Conservation (phyloP, 2,113 vertebrate species). For the Nasalis larvatus region DNA sequence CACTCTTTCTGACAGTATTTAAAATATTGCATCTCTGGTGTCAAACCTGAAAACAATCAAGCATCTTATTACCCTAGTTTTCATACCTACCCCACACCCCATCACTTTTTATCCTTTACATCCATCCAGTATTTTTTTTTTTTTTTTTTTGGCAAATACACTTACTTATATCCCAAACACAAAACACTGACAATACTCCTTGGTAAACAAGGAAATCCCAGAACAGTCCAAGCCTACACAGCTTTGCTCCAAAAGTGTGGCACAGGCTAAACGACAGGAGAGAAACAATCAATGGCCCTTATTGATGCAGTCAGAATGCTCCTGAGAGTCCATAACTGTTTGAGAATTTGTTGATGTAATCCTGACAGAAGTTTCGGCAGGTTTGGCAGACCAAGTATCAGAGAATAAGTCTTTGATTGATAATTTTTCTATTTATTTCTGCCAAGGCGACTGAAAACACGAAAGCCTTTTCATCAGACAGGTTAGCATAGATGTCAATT, state of each 20-base stretch:
- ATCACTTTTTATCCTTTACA: conserved; percentile 69
- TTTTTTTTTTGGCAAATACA: conserved; percentile 72
- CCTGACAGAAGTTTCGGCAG: conserved; percentile 78
- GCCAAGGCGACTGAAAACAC: conserved; percentile 99
- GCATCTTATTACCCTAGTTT: conserved; percentile 27
- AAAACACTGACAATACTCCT: conserved; percentile 76
- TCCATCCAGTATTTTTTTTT: conserved; percentile 64
- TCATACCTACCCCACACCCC: background rate
- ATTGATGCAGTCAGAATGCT: conserved; percentile 72
- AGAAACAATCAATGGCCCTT: conserved; percentile 52
- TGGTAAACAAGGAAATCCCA: conserved; percentile 73
- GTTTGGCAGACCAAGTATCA: conserved; percentile 78
- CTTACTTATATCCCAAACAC: conserved; percentile 71
- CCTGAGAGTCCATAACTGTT: conserved; percentile 74
- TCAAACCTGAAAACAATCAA: conserved; percentile 77
- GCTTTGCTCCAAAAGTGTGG: conserved; percentile 72
- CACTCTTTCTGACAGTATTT: conserved; percentile 84
- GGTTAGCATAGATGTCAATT: conserved; percentile 97
- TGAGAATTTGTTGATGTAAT: conserved; percentile 76
- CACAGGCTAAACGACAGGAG: conserved; percentile 57
- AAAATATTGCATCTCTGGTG: conserved; percentile 86
- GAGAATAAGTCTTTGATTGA: conserved; percentile 97
- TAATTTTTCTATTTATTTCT: conserved; percentile 99
- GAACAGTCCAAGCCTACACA: conserved; percentile 49
- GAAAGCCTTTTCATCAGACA: conserved; percentile 98